Evolutionary conservation across 2,797 vertebrate genomes (phyloP).

Genomic region (Ptychobarbus kaznakovi): DNA sequence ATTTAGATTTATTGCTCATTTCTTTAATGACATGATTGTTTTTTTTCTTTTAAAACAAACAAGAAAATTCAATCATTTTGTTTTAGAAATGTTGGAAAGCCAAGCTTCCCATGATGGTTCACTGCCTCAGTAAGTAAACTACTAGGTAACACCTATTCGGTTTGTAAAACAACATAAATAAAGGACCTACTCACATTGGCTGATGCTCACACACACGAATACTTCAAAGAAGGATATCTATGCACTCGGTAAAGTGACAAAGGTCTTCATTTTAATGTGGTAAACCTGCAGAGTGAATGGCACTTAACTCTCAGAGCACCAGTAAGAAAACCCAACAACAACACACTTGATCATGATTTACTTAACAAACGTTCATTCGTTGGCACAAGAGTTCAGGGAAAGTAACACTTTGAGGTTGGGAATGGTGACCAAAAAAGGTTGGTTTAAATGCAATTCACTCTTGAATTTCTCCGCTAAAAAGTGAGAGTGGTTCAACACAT

Average conservation of each 20-base stretch:
- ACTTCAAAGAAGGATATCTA: conserved; percentile 54
- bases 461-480: conserved; percentile 45
- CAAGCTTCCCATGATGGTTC: conserved; percentile 29
- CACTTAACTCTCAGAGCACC: conserved; percentile 60
- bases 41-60: conserved; percentile 47
- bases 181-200: conserved; percentile 45
- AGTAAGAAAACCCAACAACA: conserved; percentile 47
- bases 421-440: conserved; percentile 38
- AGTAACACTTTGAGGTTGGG: conserved; percentile 45
- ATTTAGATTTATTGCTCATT: conserved; percentile 48
- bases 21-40: conserved; percentile 40
- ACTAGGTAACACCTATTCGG: conserved; percentile 37
- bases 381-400: conserved; percentile 48
- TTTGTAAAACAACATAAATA: conserved; percentile 37
- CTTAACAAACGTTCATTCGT: conserved; percentile 50
- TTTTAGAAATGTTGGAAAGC: conserved; percentile 33
- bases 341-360: conserved; percentile 42
- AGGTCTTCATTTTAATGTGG: conserved; percentile 52
- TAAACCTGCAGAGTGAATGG: conserved; percentile 59
- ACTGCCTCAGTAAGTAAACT: conserved; percentile 43
- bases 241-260: conserved; percentile 56
- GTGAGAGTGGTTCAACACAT: conserved; percentile 53
- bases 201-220: conserved; percentile 50
- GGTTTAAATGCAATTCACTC: conserved; percentile 48
- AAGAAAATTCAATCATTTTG: conserved; percentile 26